Base-by-base conservation (phyloP, 2,888 invertebrate species). In the Phengaris alcon region DNA sequence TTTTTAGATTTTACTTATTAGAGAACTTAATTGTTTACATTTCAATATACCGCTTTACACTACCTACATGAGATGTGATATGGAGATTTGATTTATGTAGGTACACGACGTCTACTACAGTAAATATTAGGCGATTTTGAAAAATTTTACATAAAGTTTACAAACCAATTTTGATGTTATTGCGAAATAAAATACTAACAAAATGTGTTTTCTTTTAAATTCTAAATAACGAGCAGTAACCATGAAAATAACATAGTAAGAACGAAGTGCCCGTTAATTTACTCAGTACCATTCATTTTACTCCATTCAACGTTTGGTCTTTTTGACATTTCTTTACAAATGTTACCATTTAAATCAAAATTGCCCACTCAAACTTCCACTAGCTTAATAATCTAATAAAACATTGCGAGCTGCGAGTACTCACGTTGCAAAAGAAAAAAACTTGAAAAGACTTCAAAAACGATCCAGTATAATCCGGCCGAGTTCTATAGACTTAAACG, bases 401-500 rank as follows among this genome's bases (percentile, higher is more conserved):
- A 78, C 76, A 76, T 77, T 77, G 79, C 77, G 75, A 77, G 77
- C 76, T 77, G 75, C 75, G 78, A 79, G 77, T 35, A 35, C 35
- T 35, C 35, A 35, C 78, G 77, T 77, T 78, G 80, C 79, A 78
- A 78, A 74, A 74, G 77, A 80, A 79, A 80, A 79, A 76, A 77
- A 69, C 76, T 75, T 75, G 77, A 75, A 79, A 80, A 78, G 77
- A 76, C 76, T 77, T 74, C 77, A 77, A 76, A 81, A 81, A 81
- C 81, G 81, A 79, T 80, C 79, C 79, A 77, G 79, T 77, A 77
- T 77, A 79, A 80, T 75, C 79, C 79, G 79, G 78, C 77, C 75
- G 75, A 81, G 78, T 82, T 82, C 80, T 81, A 81, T 80, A 79
- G 78, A 80, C 81, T 81, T 80, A 81, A 82, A 81, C 82, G 81